Percentiles rank a stretch among this genome's conserved stretches.
Evolutionary conservation across 2,888 invertebrate genomes (phyloP).

Genomic region (Drosophila anomelani): DNA sequence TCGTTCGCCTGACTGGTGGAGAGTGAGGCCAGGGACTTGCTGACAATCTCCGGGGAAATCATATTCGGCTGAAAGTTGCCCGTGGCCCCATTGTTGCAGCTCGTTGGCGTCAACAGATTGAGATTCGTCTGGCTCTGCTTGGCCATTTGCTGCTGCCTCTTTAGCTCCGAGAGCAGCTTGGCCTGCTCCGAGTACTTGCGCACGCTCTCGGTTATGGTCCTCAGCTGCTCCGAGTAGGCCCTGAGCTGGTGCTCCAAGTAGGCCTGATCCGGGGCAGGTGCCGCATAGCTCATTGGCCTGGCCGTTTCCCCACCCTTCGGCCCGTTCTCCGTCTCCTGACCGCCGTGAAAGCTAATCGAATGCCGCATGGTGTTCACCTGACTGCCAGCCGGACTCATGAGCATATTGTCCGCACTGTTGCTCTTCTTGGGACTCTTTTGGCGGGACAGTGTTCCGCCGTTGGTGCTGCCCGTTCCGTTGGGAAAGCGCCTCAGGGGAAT

Average conservation of each 20-base stretch:
- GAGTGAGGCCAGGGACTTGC: conserved; percentile 81
- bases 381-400: conserved; percentile 25
- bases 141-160: conserved; percentile 83
- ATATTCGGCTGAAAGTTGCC: conserved; percentile 79
- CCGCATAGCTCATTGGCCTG: conserved; percentile 83
- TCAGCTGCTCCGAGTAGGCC: conserved; percentile 84
- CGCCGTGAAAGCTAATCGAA: conserved; percentile 83
- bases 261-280: conserved; percentile 83
- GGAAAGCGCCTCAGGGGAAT: conserved; percentile 82
- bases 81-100: conserved; percentile 28
- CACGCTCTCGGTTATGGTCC: conserved; percentile 84
- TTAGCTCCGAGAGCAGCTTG: conserved; percentile 83
- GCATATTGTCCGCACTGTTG: conserved; percentile 80
- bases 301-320: conserved; percentile 33
- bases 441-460: conserved; percentile 56
- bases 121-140: conserved; percentile 72
- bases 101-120: conserved; percentile 63
- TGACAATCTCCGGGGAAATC: conserved; percentile 83
- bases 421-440: conserved; percentile 79
- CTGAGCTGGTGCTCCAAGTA: conserved; percentile 84
- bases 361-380: conserved; percentile 78
- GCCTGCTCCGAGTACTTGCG: conserved; percentile 85
- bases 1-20: conserved; percentile 71
- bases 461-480: conserved; percentile 48
- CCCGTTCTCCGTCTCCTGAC: conserved; percentile 68